phyloP scores from a whole-genome alignment of 2,113 vertebrate species.

The Pomatorhinus ruficollis region DNA sequence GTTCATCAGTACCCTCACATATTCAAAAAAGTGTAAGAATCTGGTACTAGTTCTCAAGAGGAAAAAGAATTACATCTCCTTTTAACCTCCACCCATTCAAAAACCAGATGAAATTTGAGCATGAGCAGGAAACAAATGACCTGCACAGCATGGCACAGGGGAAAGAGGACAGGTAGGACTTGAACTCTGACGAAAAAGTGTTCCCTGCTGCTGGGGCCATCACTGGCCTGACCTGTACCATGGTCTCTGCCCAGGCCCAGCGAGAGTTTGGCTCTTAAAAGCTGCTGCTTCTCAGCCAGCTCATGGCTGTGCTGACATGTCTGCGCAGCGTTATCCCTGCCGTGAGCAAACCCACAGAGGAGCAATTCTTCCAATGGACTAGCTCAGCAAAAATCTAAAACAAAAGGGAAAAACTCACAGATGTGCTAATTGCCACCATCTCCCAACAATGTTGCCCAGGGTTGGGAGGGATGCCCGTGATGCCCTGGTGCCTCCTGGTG shows the following conservation, averaged over 20 bases:
- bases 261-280: not conserved
- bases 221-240: accelerated
- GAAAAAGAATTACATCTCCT: not conserved
- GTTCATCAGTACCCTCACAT: not conserved
- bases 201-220: not conserved
- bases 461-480: accelerated
- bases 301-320: not conserved
- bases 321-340: not conserved
- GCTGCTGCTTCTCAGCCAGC: not conserved
- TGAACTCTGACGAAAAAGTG: not conserved
- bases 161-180: not conserved
- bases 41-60: not conserved
- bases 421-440: accelerated
- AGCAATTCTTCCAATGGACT: not conserved
- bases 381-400: not conserved
- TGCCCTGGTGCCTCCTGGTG: conserved; percentile 88
- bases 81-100: not conserved
- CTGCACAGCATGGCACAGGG: not conserved
- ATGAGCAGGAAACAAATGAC: accelerated
- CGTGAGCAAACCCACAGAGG: not conserved
- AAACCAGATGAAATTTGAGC: not conserved
- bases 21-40: not conserved
- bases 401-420: not conserved
- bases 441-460: accelerated
- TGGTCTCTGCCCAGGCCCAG: accelerated